Base-by-base conservation (phyloP, 1,140 invertebrate species). In the Trinorchestia longiramus region DNA sequence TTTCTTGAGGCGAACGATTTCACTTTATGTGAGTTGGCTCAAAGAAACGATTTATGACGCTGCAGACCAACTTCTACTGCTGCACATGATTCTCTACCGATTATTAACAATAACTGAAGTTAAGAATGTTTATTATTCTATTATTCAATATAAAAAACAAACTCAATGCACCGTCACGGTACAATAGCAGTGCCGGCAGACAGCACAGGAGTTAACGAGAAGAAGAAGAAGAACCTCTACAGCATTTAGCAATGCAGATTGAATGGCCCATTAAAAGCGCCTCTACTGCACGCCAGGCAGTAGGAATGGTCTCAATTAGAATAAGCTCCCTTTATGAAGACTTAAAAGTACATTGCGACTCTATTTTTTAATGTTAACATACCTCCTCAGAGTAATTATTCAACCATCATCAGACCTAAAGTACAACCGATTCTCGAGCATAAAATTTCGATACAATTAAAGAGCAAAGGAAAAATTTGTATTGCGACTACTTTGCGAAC, bases 251-350 rank as follows among this genome's bases (percentile, higher is more conserved):
- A 77, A 77, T 77, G 62, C 62, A 77, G 62, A 77, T 77, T 77
- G 62, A 77, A 77, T 77, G 62, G 62, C 62, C 62, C 62, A 77
- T 77, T 77, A 77, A 77, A 77, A 77, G 62, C 62, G 62, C 62
- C 62, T 77, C 62, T 77, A 77, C 62, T 77, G 62, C 62, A 77
- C 62, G 62, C 62, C 15, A 36, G 62, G 62, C 62, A 28, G 62
- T 77, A 77, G 62, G 62, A 77, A 77, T 77, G 62, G 62, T 77
- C 62, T 77, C 62, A 77, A 77, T 77, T 77, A 77, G 62, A 77
- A 77, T 77, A 77, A 77, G 62, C 62, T 77, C 62, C 62, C 62
- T 77, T 77, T 77, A 77, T 77, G 62, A 77, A 77, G 15, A 77
- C 62, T 77, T 53, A 77, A 77, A 77, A 77, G 62, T 77, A 28